Conservation (phyloP, 2,113 vertebrate genomes). For the Carassius carassius region DNA sequence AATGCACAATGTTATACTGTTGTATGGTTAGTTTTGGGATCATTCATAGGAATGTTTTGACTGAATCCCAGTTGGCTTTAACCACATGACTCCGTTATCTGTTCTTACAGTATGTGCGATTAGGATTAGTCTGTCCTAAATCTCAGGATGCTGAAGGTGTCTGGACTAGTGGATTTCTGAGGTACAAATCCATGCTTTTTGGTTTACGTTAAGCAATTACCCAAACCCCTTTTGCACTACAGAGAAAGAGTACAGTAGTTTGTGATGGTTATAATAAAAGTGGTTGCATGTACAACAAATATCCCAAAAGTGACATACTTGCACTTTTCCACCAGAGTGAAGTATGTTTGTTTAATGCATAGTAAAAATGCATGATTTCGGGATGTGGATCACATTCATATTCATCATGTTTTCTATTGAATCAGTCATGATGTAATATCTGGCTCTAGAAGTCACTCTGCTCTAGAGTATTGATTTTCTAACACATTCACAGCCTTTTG, state of each 20-base stretch:
- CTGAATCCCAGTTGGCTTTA: constrained; percentile 17
- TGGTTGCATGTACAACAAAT: background rate
- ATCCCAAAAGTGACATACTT: background rate
- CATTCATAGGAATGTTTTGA: background rate
- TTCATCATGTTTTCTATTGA: background rate
- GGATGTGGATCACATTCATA: background rate
- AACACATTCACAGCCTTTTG: constrained; percentile 55
- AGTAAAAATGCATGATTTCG: background rate
- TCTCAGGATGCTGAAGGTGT: background rate
- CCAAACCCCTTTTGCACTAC: background rate
- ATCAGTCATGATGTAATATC: constrained; percentile 7
- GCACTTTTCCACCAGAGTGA: background rate
- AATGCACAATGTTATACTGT: background rate
- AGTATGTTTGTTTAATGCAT: background rate
- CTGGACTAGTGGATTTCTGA: constrained; percentile 1
- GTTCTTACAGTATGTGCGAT: constrained; percentile 21
- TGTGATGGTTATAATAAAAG: background rate
- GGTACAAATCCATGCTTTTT: constrained; percentile 4
- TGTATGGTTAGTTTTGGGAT: background rate
- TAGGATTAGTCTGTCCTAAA: constrained; percentile 27
- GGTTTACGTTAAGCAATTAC: background rate
- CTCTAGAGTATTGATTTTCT: constrained; percentile 61
- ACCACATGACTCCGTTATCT: background rate
- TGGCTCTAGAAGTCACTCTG: constrained; percentile 47
- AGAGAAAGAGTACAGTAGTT: background rate